A percentile compares a stretch with the other conserved stretches of the same genome.
These are phyloP conservation scores for Enteromius unitaeniatus DNA, from an alignment of 2,797 vertebrate species.

Conservation along the genomic window DNA sequence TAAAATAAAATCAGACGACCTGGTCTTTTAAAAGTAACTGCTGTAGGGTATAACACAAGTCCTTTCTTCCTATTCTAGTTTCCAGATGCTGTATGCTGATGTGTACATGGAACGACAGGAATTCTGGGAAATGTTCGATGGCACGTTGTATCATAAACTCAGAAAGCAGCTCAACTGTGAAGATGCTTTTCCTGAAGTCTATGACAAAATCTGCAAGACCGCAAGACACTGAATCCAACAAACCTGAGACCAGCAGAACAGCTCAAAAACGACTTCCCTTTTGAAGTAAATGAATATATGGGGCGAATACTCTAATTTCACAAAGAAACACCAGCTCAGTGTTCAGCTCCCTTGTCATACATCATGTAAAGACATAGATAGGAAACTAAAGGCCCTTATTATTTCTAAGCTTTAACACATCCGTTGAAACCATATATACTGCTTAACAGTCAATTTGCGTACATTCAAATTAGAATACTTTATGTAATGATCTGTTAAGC, in stretches of 20 bases:
- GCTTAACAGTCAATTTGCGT: neutral
- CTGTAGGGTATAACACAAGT: neutral
- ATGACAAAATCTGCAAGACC: conserved; percentile 97
- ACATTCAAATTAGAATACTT: neutral
- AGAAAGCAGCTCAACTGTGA: conserved; percentile 88
- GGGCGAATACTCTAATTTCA: neutral
- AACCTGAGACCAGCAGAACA: neutral
- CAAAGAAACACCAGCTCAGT: neutral
- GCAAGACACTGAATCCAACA: conserved; percentile 86
- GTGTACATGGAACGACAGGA: conserved; percentile 96
- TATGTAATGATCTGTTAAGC: neutral
- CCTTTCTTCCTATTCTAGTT: conserved; percentile 73
- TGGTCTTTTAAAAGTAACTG: neutral
- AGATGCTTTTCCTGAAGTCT: conserved; percentile 95
- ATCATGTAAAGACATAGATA: neutral
- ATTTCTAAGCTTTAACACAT: neutral
- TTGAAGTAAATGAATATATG: neutral
- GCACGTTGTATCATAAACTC: conserved; percentile 89
- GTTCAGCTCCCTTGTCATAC: neutral
- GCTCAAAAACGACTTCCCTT: neutral
- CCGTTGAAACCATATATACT: neutral
- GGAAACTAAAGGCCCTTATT: neutral
- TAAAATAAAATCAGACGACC: no score
- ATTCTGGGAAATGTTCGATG: conserved; percentile 99
- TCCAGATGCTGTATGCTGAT: conserved; percentile 99